These are phyloP conservation scores for Scatophagus argus DNA, from an alignment of 2,113 vertebrate genomes.

Conservation along the genomic window DNA sequence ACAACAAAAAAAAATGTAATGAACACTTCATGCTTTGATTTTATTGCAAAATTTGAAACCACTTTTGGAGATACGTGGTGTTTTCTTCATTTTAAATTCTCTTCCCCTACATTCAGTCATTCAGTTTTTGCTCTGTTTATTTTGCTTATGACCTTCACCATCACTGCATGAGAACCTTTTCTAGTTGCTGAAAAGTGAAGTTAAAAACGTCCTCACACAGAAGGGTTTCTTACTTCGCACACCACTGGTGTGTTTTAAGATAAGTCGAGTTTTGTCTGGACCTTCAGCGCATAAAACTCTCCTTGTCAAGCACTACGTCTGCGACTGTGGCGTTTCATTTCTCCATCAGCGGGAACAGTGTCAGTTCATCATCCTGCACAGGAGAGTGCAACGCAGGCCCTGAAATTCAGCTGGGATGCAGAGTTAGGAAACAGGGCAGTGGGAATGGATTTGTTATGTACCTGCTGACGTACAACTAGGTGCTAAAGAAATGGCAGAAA, in stretches of 20 bases:
- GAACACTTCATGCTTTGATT: background rate
- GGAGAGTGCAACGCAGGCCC: constrained; percentile 18
- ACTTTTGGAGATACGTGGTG: background rate
- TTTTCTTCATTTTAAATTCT: background rate
- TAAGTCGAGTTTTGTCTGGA: background rate
- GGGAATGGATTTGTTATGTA: constrained; percentile 70
- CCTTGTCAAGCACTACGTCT: background rate
- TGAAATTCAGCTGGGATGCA: constrained; percentile 13
- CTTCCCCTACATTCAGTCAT: background rate
- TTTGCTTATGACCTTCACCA: background rate
- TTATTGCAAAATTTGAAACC: background rate
- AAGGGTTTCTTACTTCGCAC: background rate
- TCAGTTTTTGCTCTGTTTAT: background rate
- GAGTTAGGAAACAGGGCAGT: constrained; percentile 21
- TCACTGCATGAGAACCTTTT: background rate
- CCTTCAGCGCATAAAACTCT: constrained; percentile 10
- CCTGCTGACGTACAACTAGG: constrained; percentile 51
- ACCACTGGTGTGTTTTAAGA: background rate
- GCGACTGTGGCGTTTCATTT: constrained; percentile 41
- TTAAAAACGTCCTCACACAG: background rate
- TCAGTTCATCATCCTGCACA: constrained; percentile 38
- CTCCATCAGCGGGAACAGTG: constrained; percentile 33
- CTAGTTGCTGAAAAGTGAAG: background rate
- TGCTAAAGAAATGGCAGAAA: constrained; percentile 17
- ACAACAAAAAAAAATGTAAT: background rate